Percentiles rank a stretch among this genome's conserved stretches.
phyloP scores from a whole-genome alignment of 2,888 invertebrate genomes.

The Pilophorus perplexus region DNA sequence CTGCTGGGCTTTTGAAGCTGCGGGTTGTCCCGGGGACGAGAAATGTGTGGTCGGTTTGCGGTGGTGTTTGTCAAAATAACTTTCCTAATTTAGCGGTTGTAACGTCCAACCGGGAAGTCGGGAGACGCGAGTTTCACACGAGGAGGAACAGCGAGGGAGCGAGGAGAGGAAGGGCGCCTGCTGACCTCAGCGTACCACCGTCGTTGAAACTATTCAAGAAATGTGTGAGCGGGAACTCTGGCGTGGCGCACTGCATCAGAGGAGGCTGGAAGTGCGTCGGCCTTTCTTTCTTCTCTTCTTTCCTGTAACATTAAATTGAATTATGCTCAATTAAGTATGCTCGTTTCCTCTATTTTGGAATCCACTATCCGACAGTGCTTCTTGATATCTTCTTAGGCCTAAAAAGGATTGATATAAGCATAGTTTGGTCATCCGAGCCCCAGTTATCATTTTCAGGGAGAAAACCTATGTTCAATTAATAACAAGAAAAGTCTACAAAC shows the following conservation, averaged over 20 bases:
- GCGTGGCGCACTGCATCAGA: constrained; percentile 54
- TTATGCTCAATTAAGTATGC: no score
- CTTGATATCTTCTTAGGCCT: no score
- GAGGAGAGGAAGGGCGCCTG: neutral
- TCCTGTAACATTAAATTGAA: constrained; percentile 5
- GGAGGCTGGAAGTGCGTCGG: constrained; percentile 60
- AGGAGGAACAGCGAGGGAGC: neutral
- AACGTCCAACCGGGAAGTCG: neutral
- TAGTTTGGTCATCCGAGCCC: no score
- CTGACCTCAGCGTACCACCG: neutral
- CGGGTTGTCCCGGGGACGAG: neutral
- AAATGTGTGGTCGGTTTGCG: neutral
- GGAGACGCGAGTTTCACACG: neutral
- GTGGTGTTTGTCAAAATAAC: constrained; percentile 4
- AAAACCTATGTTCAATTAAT: no score
- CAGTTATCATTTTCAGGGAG: no score
- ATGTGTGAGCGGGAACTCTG: constrained; percentile 48
- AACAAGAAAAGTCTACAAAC: no score
- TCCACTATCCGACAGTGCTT: no score
- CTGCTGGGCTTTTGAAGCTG: constrained; percentile 11
- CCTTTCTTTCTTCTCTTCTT: constrained; percentile 49
- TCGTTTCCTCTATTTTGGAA: no score
- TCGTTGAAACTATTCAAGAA: constrained; percentile 44
- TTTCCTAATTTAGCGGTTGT: constrained; percentile 18
- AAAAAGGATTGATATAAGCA: no score